These are phyloP conservation scores for Australoheros facetus DNA, from an alignment of 2,797 vertebrate species.

Conservation along the genomic window DNA sequence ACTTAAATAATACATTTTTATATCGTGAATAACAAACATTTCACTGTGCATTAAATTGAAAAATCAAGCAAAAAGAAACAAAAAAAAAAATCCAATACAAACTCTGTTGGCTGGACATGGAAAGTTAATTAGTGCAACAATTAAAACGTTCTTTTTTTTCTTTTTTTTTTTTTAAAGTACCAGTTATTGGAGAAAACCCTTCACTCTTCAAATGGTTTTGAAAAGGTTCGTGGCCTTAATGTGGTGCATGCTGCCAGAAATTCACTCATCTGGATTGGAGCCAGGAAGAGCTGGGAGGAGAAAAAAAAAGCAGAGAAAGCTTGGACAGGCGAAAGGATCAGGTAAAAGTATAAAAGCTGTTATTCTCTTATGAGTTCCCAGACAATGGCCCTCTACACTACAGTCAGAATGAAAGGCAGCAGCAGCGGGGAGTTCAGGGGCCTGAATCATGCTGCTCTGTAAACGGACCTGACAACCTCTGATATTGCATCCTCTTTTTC, in stretches of 20 bases:
- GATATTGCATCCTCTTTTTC: slow-evolving; percentile 64
- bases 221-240: not conserved
- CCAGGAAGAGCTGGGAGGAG: not conserved
- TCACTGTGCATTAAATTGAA: not conserved
- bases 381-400: slow-evolving; percentile 57
- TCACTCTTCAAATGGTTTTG: not conserved
- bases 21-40: not conserved
- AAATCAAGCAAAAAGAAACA: not conserved
- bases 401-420: slow-evolving; percentile 71
- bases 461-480: slow-evolving; percentile 73
- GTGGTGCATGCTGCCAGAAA: not conserved
- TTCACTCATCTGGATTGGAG: not conserved
- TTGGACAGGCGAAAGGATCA: slow-evolving; percentile 52
- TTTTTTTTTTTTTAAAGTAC: not conserved
- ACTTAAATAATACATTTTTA: not conserved
- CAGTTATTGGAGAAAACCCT: not conserved
- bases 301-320: not conserved
- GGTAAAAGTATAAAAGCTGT: slow-evolving; percentile 51
- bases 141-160: not conserved
- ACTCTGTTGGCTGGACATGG: not conserved
- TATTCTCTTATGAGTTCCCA: slow-evolving; percentile 56
- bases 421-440: slow-evolving; percentile 58
- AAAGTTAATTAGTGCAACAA: not conserved
- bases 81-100: not conserved
- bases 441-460: slow-evolving; percentile 64